Conservation (phyloP, 1,140 invertebrate genomes). For the Apis cerana region DNA sequence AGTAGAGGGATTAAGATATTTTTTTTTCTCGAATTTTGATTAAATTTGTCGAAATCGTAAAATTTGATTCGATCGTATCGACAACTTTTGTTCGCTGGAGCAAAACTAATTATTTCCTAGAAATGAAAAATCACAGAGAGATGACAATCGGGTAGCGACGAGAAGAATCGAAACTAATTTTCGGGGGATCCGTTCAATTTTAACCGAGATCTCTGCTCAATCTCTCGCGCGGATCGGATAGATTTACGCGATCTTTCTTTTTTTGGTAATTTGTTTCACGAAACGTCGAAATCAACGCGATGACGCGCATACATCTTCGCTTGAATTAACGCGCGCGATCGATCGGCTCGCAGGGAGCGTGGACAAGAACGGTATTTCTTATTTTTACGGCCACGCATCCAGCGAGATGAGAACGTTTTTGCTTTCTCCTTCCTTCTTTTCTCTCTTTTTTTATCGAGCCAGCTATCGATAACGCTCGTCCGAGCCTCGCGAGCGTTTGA, state of each 20-base stretch:
- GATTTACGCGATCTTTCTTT: neutral
- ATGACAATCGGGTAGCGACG: no score
- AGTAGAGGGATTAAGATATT: slow-evolving; percentile 44
- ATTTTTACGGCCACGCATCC: neutral
- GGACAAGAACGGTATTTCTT: neutral
- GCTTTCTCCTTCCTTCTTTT: no score
- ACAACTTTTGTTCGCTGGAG: no score
- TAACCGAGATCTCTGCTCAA: neutral
- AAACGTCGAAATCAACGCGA: neutral
- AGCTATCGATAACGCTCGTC: slow-evolving; percentile 30
- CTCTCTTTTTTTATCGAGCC: neutral
- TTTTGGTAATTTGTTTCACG: no score
- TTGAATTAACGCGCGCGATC: neutral
- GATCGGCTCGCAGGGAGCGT: neutral
- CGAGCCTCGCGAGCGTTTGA: slow-evolving; percentile 32
- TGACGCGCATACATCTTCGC: no score
- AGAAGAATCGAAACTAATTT: no score
- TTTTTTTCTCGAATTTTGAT: no score
- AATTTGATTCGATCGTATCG: no score
- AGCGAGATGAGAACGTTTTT: neutral
- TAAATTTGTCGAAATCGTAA: no score
- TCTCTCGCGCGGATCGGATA: neutral
- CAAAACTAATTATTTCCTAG: no score
- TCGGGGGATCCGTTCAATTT: no score
- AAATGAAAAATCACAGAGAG: no score